A percentile compares a stretch with the other conserved stretches of the same genome.
phyloP scores from a whole-genome alignment of 2,888 invertebrate species.

The Zele albiditarsus region DNA sequence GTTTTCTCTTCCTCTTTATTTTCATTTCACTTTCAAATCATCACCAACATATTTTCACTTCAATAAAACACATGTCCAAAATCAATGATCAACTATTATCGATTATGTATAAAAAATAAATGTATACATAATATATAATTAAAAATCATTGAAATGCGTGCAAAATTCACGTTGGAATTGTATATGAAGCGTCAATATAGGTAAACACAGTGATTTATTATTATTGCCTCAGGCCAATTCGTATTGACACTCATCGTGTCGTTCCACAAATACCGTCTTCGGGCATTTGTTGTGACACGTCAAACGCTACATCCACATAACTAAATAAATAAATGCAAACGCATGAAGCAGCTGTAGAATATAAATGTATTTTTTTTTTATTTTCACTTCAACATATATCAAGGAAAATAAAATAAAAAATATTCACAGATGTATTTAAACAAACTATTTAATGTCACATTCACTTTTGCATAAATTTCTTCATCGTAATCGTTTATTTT shows the following conservation, averaged over 20 bases:
- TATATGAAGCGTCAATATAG: conserved; percentile 22
- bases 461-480: background rate
- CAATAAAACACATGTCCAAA: conserved; percentile 7
- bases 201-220: conserved; percentile 34
- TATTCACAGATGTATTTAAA: conserved; percentile 1
- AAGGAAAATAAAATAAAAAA: too few species aligned
- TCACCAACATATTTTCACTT: background rate
- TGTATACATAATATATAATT: conserved; percentile 15
- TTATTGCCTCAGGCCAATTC: conserved; percentile 22
- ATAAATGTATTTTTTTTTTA: background rate
- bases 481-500: background rate
- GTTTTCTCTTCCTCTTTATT: conserved; percentile 8
- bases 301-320: background rate
- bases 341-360: background rate
- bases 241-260: conserved; percentile 37
- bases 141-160: conserved; percentile 25
- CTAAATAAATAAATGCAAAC: conserved; percentile 5
- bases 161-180: conserved; percentile 26
- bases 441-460: background rate
- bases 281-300: conserved; percentile 17
- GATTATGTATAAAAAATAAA: conserved; percentile 8
- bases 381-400: background rate
- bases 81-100: conserved; percentile 14
- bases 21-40: conserved; percentile 17
- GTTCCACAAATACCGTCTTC: conserved; percentile 26